phyloP scores from a whole-genome alignment of 2,797 vertebrate species.

The Tympanoctomys barrerae region DNA sequence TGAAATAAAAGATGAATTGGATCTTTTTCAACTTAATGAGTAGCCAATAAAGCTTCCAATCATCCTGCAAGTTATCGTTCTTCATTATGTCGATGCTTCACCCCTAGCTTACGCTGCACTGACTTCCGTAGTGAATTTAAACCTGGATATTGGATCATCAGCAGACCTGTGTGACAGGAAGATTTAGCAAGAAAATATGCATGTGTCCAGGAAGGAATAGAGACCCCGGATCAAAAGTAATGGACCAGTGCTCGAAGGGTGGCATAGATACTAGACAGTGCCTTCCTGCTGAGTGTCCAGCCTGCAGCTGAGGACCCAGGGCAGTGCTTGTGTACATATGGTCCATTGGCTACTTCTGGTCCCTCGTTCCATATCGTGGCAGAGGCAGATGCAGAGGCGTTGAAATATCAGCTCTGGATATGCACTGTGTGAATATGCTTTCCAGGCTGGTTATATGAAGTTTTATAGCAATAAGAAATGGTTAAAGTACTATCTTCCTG shows the following conservation, averaged over 20 bases:
- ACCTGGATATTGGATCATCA: background rate
- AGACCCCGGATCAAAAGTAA: background rate
- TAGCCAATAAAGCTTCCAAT: background rate
- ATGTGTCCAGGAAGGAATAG: background rate
- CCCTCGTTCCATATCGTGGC: background rate
- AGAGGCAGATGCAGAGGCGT: background rate
- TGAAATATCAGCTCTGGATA: background rate
- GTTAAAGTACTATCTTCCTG: background rate
- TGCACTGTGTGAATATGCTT: background rate
- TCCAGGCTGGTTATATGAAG: background rate
- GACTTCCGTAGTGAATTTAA: conserved; percentile 1
- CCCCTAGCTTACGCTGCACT: background rate
- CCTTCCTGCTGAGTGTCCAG: background rate
- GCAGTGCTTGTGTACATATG: background rate
- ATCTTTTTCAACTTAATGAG: background rate
- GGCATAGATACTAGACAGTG: background rate
- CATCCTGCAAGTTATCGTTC: conserved; percentile 31
- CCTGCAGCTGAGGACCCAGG: background rate
- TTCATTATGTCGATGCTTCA: conserved; percentile 2
- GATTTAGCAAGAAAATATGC: background rate
- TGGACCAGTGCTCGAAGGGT: background rate
- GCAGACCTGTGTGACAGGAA: background rate
- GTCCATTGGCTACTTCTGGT: background rate
- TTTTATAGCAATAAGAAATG: background rate
- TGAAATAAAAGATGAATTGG: background rate